Evolutionary conservation across 2,113 vertebrate species (phyloP), one percentile per base, ranked within the genome.

Genomic region (Paramisgurnus dabryanus): DNA sequence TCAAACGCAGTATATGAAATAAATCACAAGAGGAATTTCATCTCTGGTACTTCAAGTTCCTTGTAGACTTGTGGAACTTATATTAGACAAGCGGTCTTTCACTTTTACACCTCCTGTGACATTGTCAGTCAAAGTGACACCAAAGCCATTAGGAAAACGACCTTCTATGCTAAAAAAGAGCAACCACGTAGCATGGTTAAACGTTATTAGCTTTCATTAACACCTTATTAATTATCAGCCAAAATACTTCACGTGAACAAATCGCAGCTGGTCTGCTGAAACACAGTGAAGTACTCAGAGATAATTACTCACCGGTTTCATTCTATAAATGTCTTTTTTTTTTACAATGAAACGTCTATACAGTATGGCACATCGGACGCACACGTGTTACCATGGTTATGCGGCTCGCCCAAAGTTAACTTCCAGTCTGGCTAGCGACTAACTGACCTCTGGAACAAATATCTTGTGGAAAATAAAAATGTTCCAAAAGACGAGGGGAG

Each of bases 51-150:
- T 57, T 5, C 53, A 17, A 2, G 53, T 57, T 17, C 53, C 15
- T 57, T 17, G 15, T n/a, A 57, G 4, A 57, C 15, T n/a, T 15
- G 15, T 4, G 53, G 15, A 70, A 66, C 73, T 81, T 49, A 77
- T 67, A 82, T 79, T 45, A 85, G 86, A 89, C 88, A 90, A 85
- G 87, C 87, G 87, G 87, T 89, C 85, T 60, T 76, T 87, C 70
- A 76, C 68, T 45, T 45, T 61, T 7, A 61, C 61, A 70, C 80
- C 76, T 47, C 11, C 43, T 10, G 15, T 69, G 1, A 85, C 39
- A 71, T 86, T 79, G 91, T 89, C 92, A 89, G 71, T 90, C 91
- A 89, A 78, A 39, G 75, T 80, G 81, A 87, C 84, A 87, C 64
- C 83, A 80, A 85, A 89, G 88, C 84, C 90, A 87, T 86, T 83